Base-by-base conservation (phyloP, 1,140 invertebrate genomes). In the Dreissena rostriformis region DNA sequence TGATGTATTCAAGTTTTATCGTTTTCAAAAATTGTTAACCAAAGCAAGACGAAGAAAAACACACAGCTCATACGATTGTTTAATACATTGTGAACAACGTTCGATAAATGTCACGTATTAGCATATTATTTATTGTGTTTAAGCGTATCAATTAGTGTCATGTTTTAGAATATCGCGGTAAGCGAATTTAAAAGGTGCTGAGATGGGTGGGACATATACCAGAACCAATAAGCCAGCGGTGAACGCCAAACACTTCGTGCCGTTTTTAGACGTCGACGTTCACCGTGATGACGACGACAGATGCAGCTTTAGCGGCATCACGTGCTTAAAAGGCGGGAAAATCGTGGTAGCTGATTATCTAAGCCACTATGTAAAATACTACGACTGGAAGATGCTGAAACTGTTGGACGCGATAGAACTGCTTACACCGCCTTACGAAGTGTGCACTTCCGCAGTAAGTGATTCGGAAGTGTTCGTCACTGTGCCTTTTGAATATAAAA, bases 261-360 rank as follows among this genome's bases (percentile, higher is more conserved):
- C 80, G 52, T 82, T 82, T 74, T 61, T 82, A 12, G 80, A 82
- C 39, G 80, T 82, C 1, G 80, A 82, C 22, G 80, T 82, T 39
- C 26, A 75, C 53, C 66, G 67, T n/a, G n/a, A 74, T 11, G 61
- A 22, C 10, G 80, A 82, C 24, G 80, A 82, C 61, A 52, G 39
- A 61, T 82, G 80, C 26, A 82, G 80, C 66, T 68, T 74, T 57
- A 82, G 72, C 24, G 80, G 80, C 19, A 74, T 82, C 72, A 75
- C 80, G 80, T 75, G 57, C 52, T 52, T 82, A 28, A 75, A 75
- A 49, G 72, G 63, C 63, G 80, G 80, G 61, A 67, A 68, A 55
- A 82, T 82, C 29, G 72, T 75, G 7, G 70, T 82, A 6, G 57
- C 68, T 19, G 79, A 82, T 65, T 82, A 82, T 52, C 26, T 82